A percentile compares a stretch with the other conserved stretches of the same genome.
phyloP scores from a whole-genome alignment of 1,140 invertebrate genomes.

The Tachypleus tridentatus region DNA sequence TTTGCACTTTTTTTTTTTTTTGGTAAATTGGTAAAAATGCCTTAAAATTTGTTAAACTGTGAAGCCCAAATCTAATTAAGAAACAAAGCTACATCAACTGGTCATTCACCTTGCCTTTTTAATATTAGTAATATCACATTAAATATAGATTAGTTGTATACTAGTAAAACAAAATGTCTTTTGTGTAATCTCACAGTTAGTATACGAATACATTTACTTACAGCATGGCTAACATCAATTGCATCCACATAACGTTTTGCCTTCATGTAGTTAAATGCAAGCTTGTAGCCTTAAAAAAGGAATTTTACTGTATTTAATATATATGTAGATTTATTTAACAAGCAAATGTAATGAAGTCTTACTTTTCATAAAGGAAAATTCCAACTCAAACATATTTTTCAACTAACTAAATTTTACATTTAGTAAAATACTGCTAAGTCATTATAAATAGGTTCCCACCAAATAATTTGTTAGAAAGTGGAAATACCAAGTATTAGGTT shows the following conservation, averaged over 20 bases:
- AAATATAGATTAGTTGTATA: not conserved
- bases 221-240: constrained; percentile 70
- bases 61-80: too few species aligned
- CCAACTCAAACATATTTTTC: too few species aligned
- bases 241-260: constrained; percentile 75
- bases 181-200: too few species aligned
- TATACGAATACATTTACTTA: constrained; percentile 26
- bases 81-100: too few species aligned
- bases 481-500: not conserved
- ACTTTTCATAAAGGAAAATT: too few species aligned
- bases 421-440: not conserved
- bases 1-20: too few species aligned
- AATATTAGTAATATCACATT: not conserved
- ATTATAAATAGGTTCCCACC: not conserved
- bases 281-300: constrained; percentile 59
- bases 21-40: too few species aligned
- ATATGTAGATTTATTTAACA: constrained; percentile 6
- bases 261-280: constrained; percentile 85
- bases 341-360: not conserved
- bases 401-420: too few species aligned
- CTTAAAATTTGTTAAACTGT: too few species aligned
- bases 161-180: not conserved
- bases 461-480: not conserved
- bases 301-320: constrained; percentile 2
- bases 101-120: too few species aligned